These are phyloP conservation scores for Pantala flavescens DNA, from an alignment of 1,140 invertebrate species.

Conservation along the genomic window DNA sequence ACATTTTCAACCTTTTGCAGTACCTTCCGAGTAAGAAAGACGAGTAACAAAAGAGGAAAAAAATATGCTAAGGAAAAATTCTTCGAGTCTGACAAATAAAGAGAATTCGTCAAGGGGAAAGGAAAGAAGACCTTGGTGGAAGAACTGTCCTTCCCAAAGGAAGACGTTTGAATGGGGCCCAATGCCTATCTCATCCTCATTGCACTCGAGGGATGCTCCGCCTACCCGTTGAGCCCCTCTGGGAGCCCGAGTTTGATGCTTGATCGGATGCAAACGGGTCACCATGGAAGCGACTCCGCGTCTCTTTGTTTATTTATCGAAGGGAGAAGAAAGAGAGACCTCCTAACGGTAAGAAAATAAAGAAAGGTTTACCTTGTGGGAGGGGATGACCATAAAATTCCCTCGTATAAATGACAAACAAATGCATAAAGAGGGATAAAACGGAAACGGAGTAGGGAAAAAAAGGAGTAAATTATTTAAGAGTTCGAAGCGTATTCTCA, in stretches of 20 bases:
- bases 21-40: too few relatives aligned
- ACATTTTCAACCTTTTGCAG: too few relatives aligned
- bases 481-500: background rate
- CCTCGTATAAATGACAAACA: slow-evolving; percentile 6
- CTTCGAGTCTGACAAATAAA: too few relatives aligned
- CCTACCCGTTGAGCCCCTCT: background rate
- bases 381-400: background rate
- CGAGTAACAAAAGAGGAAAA: too few relatives aligned
- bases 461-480: background rate
- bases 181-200: background rate
- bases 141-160: too few relatives aligned
- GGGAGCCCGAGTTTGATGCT: background rate
- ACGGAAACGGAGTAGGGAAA: background rate
- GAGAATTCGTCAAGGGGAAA: too few relatives aligned
- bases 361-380: background rate
- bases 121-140: too few relatives aligned
- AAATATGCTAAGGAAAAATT: too few relatives aligned
- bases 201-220: background rate
- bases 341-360: background rate
- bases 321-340: background rate
- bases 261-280: background rate
- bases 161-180: background rate
- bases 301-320: background rate
- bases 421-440: slow-evolving; percentile 7
- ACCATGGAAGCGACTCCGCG: background rate